Percentiles rank a stretch among this genome's conserved stretches.
Conservation (phyloP, 2,113 vertebrate genomes). For the Anoplopoma fimbria region DNA sequence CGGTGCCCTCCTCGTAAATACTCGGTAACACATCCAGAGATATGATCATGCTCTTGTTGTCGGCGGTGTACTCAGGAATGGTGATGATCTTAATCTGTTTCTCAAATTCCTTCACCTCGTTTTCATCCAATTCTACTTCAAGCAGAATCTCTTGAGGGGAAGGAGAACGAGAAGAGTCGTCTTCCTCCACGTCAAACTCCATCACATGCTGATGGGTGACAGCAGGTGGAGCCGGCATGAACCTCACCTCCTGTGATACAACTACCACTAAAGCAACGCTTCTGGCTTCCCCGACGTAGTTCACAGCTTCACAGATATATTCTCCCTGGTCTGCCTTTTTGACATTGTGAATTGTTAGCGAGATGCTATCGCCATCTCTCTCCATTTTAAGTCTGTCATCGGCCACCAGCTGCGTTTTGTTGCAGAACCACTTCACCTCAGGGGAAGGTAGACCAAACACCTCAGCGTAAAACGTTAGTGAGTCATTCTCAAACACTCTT, state of each 20-base stretch:
- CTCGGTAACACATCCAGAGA: slow-evolving; percentile 94
- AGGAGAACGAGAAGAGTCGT: slow-evolving; percentile 91
- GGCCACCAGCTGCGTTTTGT: slow-evolving; percentile 87
- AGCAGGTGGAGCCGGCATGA: slow-evolving; percentile 89
- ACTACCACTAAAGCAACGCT: slow-evolving; percentile 90
- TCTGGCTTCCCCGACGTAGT: slow-evolving; percentile 94
- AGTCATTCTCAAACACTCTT: slow-evolving; percentile 88
- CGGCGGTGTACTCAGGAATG: slow-evolving; percentile 92
- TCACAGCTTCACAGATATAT: slow-evolving; percentile 94
- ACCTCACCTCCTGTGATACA: slow-evolving; percentile 85
- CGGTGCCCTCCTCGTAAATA: slow-evolving; percentile 86
- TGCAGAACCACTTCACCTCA: slow-evolving; percentile 94
- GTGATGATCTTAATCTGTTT: slow-evolving; percentile 98
- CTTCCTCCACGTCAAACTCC: slow-evolving; percentile 94
- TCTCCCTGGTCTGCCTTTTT: slow-evolving; percentile 89
- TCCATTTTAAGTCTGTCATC: slow-evolving; percentile 86
- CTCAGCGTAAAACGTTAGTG: slow-evolving; percentile 87
- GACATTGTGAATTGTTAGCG: slow-evolving; percentile 86
- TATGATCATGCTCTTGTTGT: slow-evolving; percentile 97
- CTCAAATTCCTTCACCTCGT: slow-evolving; percentile 96
- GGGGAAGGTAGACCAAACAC: slow-evolving; percentile 93
- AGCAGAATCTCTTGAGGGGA: slow-evolving; percentile 98
- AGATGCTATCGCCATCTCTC: slow-evolving; percentile 87
- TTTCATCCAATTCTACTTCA: slow-evolving; percentile 97
- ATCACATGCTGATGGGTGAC: slow-evolving; percentile 98